A percentile compares a stretch with the other conserved stretches of the same genome.
Conservation (phyloP, 2,888 invertebrate species). For the Pyralis farinalis region DNA sequence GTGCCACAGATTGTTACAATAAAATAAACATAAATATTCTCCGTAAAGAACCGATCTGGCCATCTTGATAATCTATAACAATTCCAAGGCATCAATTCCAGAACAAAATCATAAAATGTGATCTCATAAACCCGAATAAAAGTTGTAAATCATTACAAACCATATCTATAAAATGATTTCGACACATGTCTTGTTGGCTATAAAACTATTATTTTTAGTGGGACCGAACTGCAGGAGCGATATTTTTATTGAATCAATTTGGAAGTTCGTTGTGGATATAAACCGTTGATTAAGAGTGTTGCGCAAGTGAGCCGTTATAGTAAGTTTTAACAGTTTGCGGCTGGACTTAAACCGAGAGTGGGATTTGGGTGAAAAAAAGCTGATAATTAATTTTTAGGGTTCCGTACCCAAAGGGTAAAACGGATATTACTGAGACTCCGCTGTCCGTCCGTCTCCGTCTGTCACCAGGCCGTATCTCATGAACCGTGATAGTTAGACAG, state of each 20-base stretch:
- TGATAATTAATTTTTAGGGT: no score
- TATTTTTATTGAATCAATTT: constrained; percentile 11
- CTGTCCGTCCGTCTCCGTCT: no score
- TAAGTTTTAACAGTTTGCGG: not conserved
- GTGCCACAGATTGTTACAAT: not conserved
- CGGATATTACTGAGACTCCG: no score
- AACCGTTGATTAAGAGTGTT: constrained; percentile 5
- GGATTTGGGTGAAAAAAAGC: not conserved
- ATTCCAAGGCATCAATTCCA: constrained; percentile 1
- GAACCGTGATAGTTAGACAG: no score
- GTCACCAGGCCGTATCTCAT: no score
- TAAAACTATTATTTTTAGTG: constrained; percentile 18
- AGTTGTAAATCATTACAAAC: constrained; percentile 9
- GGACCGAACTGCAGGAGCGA: constrained; percentile 5
- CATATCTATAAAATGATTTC: constrained; percentile 14
- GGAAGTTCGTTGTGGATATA: constrained; percentile 6
- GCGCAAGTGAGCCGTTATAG: constrained; percentile 2
- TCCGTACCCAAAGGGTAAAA: no score
- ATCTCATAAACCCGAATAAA: constrained; percentile 7
- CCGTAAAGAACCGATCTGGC: no score
- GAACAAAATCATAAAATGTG: constrained; percentile 5
- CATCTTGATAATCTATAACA: not conserved
- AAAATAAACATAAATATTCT: no score
- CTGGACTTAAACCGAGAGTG: not conserved
- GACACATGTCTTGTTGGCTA: constrained; percentile 17